These are phyloP conservation scores for Nephrotoma guestfalica DNA, from an alignment of 2,888 invertebrate genomes.

Conservation along the genomic window DNA sequence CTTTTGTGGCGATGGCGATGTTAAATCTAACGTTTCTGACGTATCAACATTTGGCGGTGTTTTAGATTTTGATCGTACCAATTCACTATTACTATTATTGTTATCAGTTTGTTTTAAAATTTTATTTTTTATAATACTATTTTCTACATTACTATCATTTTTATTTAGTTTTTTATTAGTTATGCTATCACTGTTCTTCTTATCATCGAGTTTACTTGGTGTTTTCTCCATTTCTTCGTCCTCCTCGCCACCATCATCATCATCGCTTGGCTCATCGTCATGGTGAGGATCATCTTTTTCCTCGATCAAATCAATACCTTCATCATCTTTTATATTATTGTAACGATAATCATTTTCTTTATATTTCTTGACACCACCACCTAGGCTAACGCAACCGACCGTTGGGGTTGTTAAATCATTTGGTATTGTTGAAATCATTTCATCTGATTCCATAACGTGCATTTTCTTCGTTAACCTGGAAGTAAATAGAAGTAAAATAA, in stretches of 20 bases:
- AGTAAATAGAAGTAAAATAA: not conserved
- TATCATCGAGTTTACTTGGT: not conserved
- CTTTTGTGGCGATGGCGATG: not conserved
- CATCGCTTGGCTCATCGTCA: not conserved
- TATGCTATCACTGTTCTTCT: not conserved
- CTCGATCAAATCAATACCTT: not conserved
- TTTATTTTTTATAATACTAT: not conserved
- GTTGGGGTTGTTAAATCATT: not conserved
- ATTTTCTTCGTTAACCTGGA: conserved; percentile 1
- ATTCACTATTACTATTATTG: not conserved
- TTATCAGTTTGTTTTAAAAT: not conserved
- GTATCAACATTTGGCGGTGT: not conserved
- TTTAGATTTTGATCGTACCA: not conserved
- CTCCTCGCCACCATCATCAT: not conserved
- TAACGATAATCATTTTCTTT: not conserved
- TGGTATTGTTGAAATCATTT: conserved; percentile 1
- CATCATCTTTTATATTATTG: not conserved
- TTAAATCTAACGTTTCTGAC: not conserved
- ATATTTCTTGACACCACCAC: not conserved
- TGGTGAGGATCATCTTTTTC: not conserved
- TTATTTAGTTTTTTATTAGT: not conserved
- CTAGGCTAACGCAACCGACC: not conserved
- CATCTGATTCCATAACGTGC: conserved; percentile 4
- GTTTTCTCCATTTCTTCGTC: not conserved
- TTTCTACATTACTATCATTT: not conserved